Conservation (phyloP, 2,797 vertebrate genomes). For the Orestias chungarensis region DNA sequence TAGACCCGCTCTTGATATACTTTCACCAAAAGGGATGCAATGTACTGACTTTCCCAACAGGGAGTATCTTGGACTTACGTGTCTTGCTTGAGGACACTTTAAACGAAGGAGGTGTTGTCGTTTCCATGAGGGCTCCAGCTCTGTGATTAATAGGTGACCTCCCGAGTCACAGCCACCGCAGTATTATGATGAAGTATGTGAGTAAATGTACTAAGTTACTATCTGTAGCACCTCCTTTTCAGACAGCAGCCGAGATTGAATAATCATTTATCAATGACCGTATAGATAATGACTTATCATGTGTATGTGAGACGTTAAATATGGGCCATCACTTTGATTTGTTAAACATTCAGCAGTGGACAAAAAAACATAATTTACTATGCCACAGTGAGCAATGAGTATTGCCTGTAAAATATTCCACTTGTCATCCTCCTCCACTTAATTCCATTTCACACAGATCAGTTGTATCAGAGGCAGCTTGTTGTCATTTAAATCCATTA, state of each 20-base stretch:
- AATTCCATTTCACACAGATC: conserved; percentile 67
- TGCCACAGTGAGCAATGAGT: conserved; percentile 60
- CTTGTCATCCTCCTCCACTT: conserved; percentile 67
- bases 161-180: conserved; percentile 4
- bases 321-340: conserved; percentile 48
- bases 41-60: background rate
- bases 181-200: conserved; percentile 1
- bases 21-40: background rate
- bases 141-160: conserved; percentile 29
- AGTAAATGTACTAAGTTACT: conserved; percentile 3
- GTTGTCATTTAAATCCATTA: conserved; percentile 67
- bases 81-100: conserved; percentile 33
- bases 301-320: conserved; percentile 44
- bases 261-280: conserved; percentile 27
- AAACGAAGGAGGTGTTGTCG: conserved; percentile 12
- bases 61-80: conserved; percentile 14
- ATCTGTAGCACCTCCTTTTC: conserved; percentile 9
- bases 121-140: conserved; percentile 20
- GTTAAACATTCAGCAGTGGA: conserved; percentile 48
- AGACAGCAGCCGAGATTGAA: conserved; percentile 6
- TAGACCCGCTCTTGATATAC: background rate
- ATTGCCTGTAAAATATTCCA: conserved; percentile 60
- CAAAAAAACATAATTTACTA: conserved; percentile 50
- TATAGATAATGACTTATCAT: conserved; percentile 47
- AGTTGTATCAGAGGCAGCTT: conserved; percentile 58